Conservation (phyloP, 37 sponge, comb jelly and placozoan genomes). For the Corticium candelabrum region DNA sequence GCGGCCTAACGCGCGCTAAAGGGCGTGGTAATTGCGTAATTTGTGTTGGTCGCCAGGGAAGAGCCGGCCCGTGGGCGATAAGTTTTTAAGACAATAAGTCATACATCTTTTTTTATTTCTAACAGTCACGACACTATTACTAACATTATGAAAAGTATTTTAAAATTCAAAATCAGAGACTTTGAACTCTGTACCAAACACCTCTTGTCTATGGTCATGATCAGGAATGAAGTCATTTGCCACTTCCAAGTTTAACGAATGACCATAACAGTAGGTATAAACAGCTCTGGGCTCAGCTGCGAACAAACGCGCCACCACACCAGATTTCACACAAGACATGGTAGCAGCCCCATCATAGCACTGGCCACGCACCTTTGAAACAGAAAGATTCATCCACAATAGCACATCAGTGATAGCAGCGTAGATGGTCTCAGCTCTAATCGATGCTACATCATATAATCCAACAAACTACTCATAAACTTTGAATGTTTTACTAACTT, state of each 20-base stretch:
- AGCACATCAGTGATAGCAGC: conserved; percentile 27
- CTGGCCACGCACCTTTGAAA: conserved; percentile 33
- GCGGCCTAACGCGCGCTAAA: no score
- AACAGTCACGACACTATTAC: no score
- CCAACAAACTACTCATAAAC: conserved; percentile 26
- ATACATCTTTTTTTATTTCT: no score
- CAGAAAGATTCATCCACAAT: conserved; percentile 23
- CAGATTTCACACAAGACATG: conserved; percentile 22
- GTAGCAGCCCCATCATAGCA: conserved; percentile 42
- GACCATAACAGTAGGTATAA: conserved; percentile 44
- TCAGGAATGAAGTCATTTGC: conserved; percentile 29
- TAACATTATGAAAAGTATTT: no score
- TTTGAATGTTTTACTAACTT: conserved; percentile 26
- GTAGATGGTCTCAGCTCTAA: no score
- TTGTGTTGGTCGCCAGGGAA: no score
- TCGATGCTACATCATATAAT: conserved; percentile 13
- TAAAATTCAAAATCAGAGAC: conserved; percentile 1
- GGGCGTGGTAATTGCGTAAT: no score
- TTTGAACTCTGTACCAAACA: conserved; percentile 23
- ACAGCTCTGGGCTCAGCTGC: conserved; percentile 35
- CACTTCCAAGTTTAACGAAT: conserved; percentile 30
- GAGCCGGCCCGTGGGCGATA: no score
- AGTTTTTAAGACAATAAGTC: no score
- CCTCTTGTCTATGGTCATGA: conserved; percentile 12
- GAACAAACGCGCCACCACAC: conserved; percentile 16